Evolutionary conservation across 2,797 vertebrate species (phyloP).

Genomic region (Coccyzus lansbergi): DNA sequence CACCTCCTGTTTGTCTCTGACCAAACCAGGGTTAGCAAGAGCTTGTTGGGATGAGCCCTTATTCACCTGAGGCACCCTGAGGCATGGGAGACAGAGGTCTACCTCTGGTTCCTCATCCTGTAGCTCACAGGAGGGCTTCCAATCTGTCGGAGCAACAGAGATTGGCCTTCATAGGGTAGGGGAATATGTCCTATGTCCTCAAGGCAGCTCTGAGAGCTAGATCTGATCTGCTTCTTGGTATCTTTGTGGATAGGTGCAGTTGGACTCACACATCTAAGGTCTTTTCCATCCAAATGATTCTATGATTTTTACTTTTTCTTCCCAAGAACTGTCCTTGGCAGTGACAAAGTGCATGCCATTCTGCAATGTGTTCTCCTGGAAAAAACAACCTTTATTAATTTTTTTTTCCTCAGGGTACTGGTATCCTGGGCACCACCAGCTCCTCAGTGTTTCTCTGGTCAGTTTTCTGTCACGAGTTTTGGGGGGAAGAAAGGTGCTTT

Average conservation of each 20-base stretch:
- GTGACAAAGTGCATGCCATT: neutral
- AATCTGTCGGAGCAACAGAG: rapidly evolving
- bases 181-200: rapidly evolving
- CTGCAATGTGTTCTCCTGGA: neutral
- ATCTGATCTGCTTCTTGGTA: neutral
- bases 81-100: neutral
- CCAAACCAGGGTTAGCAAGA: neutral
- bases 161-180: neutral
- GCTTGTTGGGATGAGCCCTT: neutral
- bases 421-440: neutral
- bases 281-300: no score
- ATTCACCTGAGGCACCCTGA: neutral
- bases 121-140: neutral
- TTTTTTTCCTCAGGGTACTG: neutral
- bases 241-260: neutral
- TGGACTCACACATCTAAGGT: no score
- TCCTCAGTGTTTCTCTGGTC: neutral
- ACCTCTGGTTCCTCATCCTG: neutral
- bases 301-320: neutral
- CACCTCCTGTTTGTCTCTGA: rapidly evolving
- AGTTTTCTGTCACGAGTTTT: neutral
- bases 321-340: neutral
- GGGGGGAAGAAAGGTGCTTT: neutral
- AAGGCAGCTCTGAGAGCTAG: neutral
- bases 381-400: rapidly evolving